Percentiles rank a stretch among this genome's conserved stretches.
These are phyloP conservation scores for Osedax fenrisi DNA, from an alignment of 2,888 invertebrate species.

Conservation along the genomic window DNA sequence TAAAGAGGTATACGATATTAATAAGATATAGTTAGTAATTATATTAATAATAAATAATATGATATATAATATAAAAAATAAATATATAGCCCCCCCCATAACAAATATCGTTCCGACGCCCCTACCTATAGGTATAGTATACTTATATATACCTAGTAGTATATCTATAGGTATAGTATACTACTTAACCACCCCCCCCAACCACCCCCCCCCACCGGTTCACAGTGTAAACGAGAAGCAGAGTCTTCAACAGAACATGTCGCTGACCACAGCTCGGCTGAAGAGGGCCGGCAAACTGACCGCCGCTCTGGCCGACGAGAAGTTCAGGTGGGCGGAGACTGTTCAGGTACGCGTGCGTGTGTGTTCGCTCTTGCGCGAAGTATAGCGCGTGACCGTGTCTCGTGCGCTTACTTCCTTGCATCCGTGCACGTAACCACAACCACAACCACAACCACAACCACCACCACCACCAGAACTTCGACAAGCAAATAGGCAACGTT, in stretches of 20 bases:
- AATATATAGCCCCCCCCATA: no score
- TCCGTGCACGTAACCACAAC: background rate
- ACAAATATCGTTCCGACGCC: no score
- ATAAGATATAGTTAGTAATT: no score
- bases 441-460: no score
- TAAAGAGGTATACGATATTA: no score
- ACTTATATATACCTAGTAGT: no score
- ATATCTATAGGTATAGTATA: no score
- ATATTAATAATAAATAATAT: no score
- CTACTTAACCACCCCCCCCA: background rate
- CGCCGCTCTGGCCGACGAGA: conserved; percentile 73
- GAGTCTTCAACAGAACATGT: conserved; percentile 63
- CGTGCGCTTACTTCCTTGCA: background rate
- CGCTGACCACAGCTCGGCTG: conserved; percentile 65
- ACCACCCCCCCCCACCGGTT: background rate
- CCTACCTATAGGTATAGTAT: no score
- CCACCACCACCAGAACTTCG: conserved; percentile 40
- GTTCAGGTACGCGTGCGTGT: conserved; percentile 58
- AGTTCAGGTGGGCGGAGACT: conserved; percentile 68
- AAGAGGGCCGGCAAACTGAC: conserved; percentile 72
- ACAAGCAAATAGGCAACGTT: conserved; percentile 48
- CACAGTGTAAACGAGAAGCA: conserved; percentile 59
- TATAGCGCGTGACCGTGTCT: no score
- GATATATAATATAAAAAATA: no score
- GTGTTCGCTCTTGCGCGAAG: no score